Evolutionary conservation across 2,888 invertebrate species (phyloP), one percentile per base, ranked within the genome.

Genomic region (Ornithoptera priamus): DNA sequence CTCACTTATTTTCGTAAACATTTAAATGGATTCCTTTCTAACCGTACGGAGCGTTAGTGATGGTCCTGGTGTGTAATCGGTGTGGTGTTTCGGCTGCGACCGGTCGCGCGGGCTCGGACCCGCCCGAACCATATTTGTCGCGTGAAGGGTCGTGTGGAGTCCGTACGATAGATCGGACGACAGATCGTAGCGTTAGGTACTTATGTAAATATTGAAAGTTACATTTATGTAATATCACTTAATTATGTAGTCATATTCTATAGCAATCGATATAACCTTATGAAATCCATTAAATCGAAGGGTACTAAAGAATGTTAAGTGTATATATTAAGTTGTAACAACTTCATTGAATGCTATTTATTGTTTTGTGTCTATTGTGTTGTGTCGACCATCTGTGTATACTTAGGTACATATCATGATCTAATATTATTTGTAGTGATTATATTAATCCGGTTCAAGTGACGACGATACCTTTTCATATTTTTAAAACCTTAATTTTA

Each of bases 1-100:
- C 90, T 88, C 86, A 90, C 86, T 92, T 92, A 92, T 92, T 92
- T 92, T 92, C 92, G 85, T 92, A 92, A 85, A 92, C 90, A 90
- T 92, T 92, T 92, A 90, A 91, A 91, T 89, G 88, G 89, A 86
- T 89, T 91, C 83, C 84, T 90, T 91, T 90, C 80, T 81, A 86
- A 88, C 85, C 83, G 87, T 87, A 86, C 82, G 88, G 85, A 86
- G 85, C 86, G 85, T 86, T 85, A 81, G 83, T 83, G 85, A 87
- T 86, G 86, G 84, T 81, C 81, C 78, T 77, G 77, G 80, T 81
- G 80, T 75, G 72, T 46, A 79, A 80, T 79, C 75, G 78, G 78
- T 80, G 71, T 75, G 70, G 76, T 30, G 76, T 78, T 76, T 78
- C 79, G 70, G 76, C 68, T 74, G 73, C 72, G 74, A 76, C 75